phyloP scores from a whole-genome alignment of 2,113 vertebrate species.

The Chaenocephalus aceratus region DNA sequence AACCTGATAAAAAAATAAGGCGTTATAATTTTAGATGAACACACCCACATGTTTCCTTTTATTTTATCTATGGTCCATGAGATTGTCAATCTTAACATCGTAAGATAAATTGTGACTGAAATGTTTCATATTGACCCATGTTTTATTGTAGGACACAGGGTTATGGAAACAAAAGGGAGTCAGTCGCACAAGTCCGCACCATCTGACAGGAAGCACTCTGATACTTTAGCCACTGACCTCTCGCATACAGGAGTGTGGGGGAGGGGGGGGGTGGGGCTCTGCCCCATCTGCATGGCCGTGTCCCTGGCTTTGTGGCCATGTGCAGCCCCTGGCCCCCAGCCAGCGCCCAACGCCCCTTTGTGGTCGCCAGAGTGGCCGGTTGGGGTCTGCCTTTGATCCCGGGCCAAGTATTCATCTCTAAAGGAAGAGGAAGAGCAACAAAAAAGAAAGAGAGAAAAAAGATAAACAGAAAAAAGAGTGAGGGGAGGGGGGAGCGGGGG shows the following conservation, averaged over 20 bases:
- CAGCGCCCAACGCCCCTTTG: constrained; percentile 79
- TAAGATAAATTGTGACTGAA: too few relatives aligned
- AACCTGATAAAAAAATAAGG: too few relatives aligned
- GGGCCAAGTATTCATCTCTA: constrained; percentile 83
- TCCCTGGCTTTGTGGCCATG: constrained; percentile 66
- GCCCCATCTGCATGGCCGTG: constrained; percentile 77
- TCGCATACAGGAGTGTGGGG: constrained; percentile 26
- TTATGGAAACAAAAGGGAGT: constrained; percentile 52
- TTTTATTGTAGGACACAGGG: too few relatives aligned
- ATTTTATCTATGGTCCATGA: too few relatives aligned
- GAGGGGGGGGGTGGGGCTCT: constrained; percentile 17
- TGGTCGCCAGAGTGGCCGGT: constrained; percentile 74
- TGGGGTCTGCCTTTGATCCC: constrained; percentile 82
- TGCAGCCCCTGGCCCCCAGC: constrained; percentile 72
- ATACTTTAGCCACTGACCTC: constrained; percentile 77
- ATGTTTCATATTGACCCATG: too few relatives aligned
- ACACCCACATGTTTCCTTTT: too few relatives aligned
- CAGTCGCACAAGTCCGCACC: constrained; percentile 43
- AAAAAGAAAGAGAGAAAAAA: constrained; percentile 35
- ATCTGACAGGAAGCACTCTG: constrained; percentile 74
- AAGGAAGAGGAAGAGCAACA: constrained; percentile 80
- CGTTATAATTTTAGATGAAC: too few relatives aligned
- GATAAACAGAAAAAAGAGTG: constrained; percentile 47
- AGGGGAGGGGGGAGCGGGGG: constrained; percentile 1
- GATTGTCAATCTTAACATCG: too few relatives aligned